phyloP scores from a whole-genome alignment of 2,888 invertebrate species.

The Calameuta filiformis region DNA sequence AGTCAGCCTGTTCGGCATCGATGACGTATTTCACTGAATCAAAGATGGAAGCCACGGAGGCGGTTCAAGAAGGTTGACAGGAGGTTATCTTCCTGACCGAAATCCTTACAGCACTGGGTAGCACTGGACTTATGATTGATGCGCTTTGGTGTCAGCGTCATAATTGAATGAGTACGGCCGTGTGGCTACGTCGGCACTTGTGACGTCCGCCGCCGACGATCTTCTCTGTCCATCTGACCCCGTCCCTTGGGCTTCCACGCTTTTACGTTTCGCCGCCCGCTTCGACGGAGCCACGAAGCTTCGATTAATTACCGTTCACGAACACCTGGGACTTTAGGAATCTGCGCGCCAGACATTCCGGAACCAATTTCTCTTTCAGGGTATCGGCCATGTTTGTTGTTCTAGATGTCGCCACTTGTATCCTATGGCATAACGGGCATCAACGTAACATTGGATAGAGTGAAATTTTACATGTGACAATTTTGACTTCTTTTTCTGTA shows the following conservation, averaged over 20 bases:
- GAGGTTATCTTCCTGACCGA: not conserved
- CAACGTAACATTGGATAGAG: not conserved
- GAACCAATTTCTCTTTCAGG: not conserved
- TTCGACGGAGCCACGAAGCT: slow-evolving; percentile 36
- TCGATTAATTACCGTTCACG: slow-evolving; percentile 54
- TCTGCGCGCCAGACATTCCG: slow-evolving; percentile 36
- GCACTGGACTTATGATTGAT: slow-evolving; percentile 52
- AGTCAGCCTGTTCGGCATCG: not conserved
- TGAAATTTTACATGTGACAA: not conserved
- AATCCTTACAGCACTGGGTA: slow-evolving; percentile 6
- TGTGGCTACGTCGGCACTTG: slow-evolving; percentile 44
- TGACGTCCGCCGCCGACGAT: slow-evolving; percentile 26
- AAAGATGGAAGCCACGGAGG: not conserved
- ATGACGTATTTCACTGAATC: not conserved
- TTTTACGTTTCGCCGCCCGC: slow-evolving; percentile 47
- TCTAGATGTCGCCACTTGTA: not conserved
- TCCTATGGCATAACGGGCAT: not conserved
- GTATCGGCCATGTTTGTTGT: not conserved
- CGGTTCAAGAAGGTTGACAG: not conserved
- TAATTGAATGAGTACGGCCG: slow-evolving; percentile 61
- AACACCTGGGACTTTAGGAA: slow-evolving; percentile 49
- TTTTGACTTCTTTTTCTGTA: not conserved
- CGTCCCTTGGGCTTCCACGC: slow-evolving; percentile 40
- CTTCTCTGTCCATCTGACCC: not conserved
- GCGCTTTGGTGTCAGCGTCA: slow-evolving; percentile 58